Conservation (phyloP, 2,797 vertebrate species). For the Acanthornis magna region DNA sequence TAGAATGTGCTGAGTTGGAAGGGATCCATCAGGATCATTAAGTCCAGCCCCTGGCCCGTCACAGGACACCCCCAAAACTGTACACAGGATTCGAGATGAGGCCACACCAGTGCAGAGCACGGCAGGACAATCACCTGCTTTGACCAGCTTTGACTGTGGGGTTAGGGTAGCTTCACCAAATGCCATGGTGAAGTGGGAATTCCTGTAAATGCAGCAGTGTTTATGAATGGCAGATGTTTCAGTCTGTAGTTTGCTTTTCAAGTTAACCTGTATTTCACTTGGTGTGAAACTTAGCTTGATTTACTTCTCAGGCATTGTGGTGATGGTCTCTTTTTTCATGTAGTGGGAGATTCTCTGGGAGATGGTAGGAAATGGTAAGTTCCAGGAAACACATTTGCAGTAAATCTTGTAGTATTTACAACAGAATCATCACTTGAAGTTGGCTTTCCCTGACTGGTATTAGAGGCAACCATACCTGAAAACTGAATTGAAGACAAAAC, state of each 20-base stretch:
- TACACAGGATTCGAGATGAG: neutral
- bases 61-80: neutral
- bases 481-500: neutral
- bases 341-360: neutral
- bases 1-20: neutral
- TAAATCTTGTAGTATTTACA: neutral
- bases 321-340: neutral
- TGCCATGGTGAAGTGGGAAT: neutral
- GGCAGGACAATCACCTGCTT: rapidly evolving
- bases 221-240: neutral
- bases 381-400: neutral
- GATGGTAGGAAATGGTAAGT: neutral
- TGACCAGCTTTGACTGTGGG: neutral
- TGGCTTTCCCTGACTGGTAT: neutral
- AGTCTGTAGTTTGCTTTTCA: neutral
- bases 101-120: neutral
- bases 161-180: neutral
- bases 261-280: constrained; percentile 8
- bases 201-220: neutral
- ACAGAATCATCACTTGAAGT: neutral
- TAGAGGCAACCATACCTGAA: neutral
- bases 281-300: neutral
- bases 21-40: neutral
- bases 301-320: neutral
- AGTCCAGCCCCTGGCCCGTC: neutral